Base-by-base conservation (phyloP, 2,797 vertebrate genomes). In the Selene dorsalis region DNA sequence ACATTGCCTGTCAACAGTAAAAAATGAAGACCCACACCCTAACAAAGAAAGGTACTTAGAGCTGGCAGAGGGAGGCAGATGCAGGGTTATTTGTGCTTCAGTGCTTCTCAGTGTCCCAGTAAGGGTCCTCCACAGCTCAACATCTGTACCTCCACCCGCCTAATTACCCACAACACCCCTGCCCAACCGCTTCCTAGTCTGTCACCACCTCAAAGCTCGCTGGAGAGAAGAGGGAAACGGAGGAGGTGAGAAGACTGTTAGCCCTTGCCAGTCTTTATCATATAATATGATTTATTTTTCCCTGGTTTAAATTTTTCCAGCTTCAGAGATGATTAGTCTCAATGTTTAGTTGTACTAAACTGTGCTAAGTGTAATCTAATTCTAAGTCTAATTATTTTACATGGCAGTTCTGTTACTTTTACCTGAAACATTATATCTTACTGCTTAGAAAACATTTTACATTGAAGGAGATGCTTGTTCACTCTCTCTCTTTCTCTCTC, bases 11-110 rank as follows among this genome's bases (percentile, higher is more conserved):
- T 98, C 97, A 98, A 95, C 92, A 90, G 95, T 97, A 97, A 98
- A 98, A 98, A 98, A 98, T 99, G 95, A 98, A 98, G 96, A 97
- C 92, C 94, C 95, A 92, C 94, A 96, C 93, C 92, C 91, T 95
- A 96, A 97, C 96, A 97, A 97, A 96, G 96, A 96, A 96, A 95
- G 95, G 94, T 95, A 95, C 94, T 96, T 96, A 94, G 94, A 95
- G 95, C 90, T 93, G 88, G 92, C 94, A 94, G 94, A 94, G 94
- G 94, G 95, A 96, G 95, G 94, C 96, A 97, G 97, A 97, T 97
- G 97, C 94, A 89, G 92, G 94, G 94, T 95, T 96, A 95, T 95
- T 95, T 94, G 93, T 89, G 95, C 93, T 94, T 89, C 90, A 92
- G 83, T 86, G 84, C 89, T 88, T 89, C 91, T 93, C 92, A 89